Percentiles rank a stretch among this genome's conserved stretches.
Conservation (phyloP, 2,113 vertebrate genomes). For the Oreocharis arfaki region DNA sequence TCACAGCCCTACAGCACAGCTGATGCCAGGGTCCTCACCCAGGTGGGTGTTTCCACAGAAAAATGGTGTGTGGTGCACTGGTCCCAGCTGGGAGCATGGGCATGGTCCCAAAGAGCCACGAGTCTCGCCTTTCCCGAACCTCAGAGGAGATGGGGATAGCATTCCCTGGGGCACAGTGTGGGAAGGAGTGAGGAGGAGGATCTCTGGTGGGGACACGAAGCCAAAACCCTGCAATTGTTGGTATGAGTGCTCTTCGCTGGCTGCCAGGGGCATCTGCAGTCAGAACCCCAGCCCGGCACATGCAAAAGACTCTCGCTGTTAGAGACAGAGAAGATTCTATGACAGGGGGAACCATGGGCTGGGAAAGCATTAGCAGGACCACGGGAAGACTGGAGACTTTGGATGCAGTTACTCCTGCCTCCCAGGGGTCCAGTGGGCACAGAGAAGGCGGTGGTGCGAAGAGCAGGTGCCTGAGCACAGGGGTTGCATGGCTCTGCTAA, state of each 20-base stretch:
- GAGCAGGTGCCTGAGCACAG: neutral
- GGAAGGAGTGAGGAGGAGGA: neutral
- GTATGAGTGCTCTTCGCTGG: neutral
- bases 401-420: neutral
- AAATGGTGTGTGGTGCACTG: neutral
- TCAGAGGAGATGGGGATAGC: neutral
- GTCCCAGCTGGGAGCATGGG: neutral
- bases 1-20: neutral
- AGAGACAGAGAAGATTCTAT: neutral
- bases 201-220: neutral
- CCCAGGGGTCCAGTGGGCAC: accelerated
- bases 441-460: neutral
- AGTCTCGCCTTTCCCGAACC: accelerated
- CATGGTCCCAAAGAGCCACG: accelerated
- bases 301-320: accelerated
- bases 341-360: neutral
- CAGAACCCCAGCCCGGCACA: neutral
- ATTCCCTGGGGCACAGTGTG: neutral
- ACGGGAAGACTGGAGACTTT: neutral
- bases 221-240: neutral
- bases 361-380: neutral
- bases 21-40: accelerated
- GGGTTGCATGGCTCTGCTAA: neutral
- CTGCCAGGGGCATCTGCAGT: neutral
- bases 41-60: neutral